Base-by-base conservation (phyloP, 2,888 invertebrate species). In the Mythimna pallens region DNA sequence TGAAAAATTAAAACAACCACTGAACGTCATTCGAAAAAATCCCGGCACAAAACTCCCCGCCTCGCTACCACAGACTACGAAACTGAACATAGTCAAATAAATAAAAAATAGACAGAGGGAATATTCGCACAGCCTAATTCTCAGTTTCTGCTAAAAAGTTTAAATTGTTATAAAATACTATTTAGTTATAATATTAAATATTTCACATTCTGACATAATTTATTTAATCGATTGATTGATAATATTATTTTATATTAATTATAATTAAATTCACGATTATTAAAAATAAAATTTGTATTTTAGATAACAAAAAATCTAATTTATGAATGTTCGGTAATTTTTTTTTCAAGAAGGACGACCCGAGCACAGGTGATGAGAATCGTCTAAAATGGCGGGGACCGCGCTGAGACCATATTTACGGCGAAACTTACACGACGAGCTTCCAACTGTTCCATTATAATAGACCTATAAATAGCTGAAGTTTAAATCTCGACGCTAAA, bases 361-460 rank as follows among this genome's bases (percentile, higher is more conserved):
- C 68, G 65, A 70, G 75, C 82, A 73, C 74, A 76, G 73, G 84
- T 84, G 87, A 87, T 83, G 83, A 81, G 87, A 88, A 90, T 89
- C 89, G 89, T 89, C 88, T 78, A 70, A 74, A 76, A 79, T 73
- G 71, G 73, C 70, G 8, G 70, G 80, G 77, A 73, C 80, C 79
- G 74, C 78, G 65, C 75, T 72, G 76, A 86, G 82, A 84, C 85
- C 80, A 74, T 91, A 92, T 93, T 93, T 91, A 92, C 87, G 88
- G 73, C 74, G n/a, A 83, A 91, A 92, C 88, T 93, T 91, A 78
- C 65, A 63, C 80, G 76, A 86, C 82, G 79, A 80, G 76, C 76
- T 57, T 77, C 83, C 86, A 86, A 86, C 86, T 88, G 87, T 78
- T 87, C 85, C 87, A 80, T 87, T 88, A 79, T 80, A 90, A 89